These are phyloP conservation scores for Caenorhabditis remanei DNA, from an alignment of 1,140 invertebrate species.

Conservation along the genomic window DNA sequence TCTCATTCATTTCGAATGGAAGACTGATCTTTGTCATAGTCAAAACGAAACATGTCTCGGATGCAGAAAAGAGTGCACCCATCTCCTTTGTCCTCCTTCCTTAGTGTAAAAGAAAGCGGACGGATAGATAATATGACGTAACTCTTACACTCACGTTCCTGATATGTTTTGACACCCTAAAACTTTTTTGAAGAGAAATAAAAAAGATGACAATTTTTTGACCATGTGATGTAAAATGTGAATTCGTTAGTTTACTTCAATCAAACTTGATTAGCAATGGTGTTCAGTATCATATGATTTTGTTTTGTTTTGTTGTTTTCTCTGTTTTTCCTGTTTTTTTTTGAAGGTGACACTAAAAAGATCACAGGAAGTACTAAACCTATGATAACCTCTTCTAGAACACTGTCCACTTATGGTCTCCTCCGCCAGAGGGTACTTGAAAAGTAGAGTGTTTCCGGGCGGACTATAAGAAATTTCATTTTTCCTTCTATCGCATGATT, in stretches of 20 bases:
- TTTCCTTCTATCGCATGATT: not conserved
- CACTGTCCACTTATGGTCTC: not conserved
- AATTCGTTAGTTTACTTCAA: not conserved
- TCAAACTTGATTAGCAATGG: conserved; percentile 32
- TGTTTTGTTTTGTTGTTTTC: not conserved
- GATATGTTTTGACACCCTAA: not conserved
- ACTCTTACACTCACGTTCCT: not conserved
- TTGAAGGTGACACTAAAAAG: not conserved
- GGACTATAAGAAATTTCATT: not conserved
- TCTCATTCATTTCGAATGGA: not conserved
- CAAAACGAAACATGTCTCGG: conserved; percentile 18
- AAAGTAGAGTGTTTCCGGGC: conserved; percentile 31
- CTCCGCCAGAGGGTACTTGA: not conserved
- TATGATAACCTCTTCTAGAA: not conserved
- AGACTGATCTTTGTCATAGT: conserved; percentile 23
- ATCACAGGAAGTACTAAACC: not conserved
- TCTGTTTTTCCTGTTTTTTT: too few relatives aligned
- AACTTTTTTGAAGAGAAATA: not conserved
- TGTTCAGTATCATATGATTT: conserved; percentile 19
- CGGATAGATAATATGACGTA: not conserved
- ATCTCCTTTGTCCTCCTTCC: conserved; percentile 3
- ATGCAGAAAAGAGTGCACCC: conserved; percentile 24
- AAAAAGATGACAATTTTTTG: not conserved
- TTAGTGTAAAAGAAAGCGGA: conserved; percentile 23
- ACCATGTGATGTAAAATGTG: not conserved